Conservation (phyloP, 2,113 vertebrate species). For the Neolamprologus longior region DNA sequence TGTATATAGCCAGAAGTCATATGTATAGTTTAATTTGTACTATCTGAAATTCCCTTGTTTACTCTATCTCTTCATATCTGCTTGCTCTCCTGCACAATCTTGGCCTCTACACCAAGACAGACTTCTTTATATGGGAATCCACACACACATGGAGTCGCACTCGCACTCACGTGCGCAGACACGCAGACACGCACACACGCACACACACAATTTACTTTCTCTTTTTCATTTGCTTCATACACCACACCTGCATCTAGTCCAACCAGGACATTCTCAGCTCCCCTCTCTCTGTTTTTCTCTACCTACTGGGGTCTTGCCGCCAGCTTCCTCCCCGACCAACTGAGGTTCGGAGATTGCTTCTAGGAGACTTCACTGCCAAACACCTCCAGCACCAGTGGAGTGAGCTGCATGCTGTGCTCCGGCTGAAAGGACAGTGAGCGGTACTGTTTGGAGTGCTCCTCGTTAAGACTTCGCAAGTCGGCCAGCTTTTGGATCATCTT, state of each 20-base stretch:
- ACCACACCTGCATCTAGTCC: conserved; percentile 16
- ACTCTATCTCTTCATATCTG: conserved; percentile 19
- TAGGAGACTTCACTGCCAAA: conserved; percentile 93
- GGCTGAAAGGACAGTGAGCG: conserved; percentile 89
- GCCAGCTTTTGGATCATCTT: conserved; percentile 99
- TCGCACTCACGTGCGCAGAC: background rate
- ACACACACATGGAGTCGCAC: background rate
- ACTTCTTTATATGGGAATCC: conserved; percentile 17
- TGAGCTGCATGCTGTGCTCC: conserved; percentile 92
- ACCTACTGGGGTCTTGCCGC: background rate
- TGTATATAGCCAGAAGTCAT: conserved; percentile 45
- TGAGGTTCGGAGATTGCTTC: background rate
- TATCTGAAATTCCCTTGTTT: conserved; percentile 47
- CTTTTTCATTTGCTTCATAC: background rate
- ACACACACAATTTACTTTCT: background rate
- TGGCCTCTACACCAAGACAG: conserved; percentile 8
- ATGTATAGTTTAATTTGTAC: conserved; percentile 35
- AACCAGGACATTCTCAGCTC: conserved; percentile 24
- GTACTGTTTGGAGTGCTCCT: conserved; percentile 97
- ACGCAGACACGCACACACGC: background rate
- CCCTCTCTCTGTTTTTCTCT: background rate
- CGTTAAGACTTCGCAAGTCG: conserved; percentile 92
- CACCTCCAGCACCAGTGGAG: conserved; percentile 91
- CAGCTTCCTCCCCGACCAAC: background rate
- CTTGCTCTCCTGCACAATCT: conserved; percentile 32